Evolutionary conservation across 2,888 invertebrate genomes (phyloP).

Genomic region (Erpobdella octoculata): DNA sequence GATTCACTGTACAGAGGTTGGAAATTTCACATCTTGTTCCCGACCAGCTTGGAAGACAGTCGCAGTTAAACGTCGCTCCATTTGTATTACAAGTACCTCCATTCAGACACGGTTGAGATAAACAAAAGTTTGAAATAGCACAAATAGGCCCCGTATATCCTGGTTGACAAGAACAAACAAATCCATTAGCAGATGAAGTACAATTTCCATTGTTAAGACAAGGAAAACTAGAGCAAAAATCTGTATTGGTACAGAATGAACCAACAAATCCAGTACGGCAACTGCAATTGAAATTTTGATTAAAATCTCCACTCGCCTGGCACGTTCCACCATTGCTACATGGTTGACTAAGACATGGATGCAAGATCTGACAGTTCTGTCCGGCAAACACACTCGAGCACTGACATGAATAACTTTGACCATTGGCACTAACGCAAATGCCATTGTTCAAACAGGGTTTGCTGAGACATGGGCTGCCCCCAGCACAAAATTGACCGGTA

Average conservation of each 20-base stretch:
- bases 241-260: not conserved
- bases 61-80: constrained; percentile 8
- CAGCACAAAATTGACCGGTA: not conserved
- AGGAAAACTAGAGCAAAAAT: constrained; percentile 20
- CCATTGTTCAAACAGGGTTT: not conserved
- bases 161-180: constrained; percentile 10
- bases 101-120: not conserved
- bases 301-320: not conserved
- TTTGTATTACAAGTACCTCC: not conserved
- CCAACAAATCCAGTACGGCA: constrained; percentile 19
- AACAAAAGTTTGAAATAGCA: constrained; percentile 21
- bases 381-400: constrained; percentile 43
- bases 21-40: constrained; percentile 33
- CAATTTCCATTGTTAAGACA: constrained; percentile 28
- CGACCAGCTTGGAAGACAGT: not conserved
- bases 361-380: constrained; percentile 38
- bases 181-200: constrained; percentile 24
- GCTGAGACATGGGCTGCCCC: not conserved
- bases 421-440: not conserved
- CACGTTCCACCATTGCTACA: constrained; percentile 31
- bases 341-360: constrained; percentile 25
- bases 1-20: constrained; percentile 21
- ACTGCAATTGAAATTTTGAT: not conserved
- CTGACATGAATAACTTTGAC: constrained; percentile 35
- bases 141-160: constrained; percentile 28